phyloP scores from a whole-genome alignment of 2,113 vertebrate genomes.

The Nothobranchius kuhntae region DNA sequence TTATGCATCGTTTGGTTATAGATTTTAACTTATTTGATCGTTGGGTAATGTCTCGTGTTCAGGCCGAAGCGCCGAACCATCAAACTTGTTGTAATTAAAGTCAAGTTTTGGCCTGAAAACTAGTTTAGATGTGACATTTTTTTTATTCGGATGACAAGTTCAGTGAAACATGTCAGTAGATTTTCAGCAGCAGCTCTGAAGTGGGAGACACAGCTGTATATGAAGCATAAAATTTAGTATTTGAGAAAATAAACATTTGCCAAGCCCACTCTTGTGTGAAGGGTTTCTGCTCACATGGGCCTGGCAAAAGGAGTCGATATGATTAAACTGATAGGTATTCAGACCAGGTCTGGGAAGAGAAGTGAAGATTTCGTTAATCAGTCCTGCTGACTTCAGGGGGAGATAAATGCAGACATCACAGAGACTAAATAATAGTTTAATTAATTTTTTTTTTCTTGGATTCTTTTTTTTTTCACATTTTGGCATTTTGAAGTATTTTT shows the following conservation, averaged over 20 bases:
- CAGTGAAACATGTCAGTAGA: slow-evolving; percentile 45
- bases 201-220: slow-evolving; percentile 68
- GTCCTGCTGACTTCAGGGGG: slow-evolving; percentile 33
- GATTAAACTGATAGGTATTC: slow-evolving; percentile 66
- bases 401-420: slow-evolving; percentile 6
- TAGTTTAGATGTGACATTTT: slow-evolving; percentile 6
- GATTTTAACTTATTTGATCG: slow-evolving; percentile 57
- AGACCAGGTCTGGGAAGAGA: slow-evolving; percentile 23
- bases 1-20: slow-evolving; percentile 54
- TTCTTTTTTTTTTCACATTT: background rate
- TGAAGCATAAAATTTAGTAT: slow-evolving; percentile 69
- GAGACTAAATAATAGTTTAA: slow-evolving; percentile 12
- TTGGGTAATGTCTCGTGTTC: no score
- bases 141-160: slow-evolving; percentile 23
- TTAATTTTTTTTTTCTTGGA: slow-evolving; percentile 15
- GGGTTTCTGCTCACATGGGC: slow-evolving; percentile 48
- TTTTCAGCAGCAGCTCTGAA: slow-evolving; percentile 69
- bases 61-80: background rate
- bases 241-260: slow-evolving; percentile 76
- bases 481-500: no score
- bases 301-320: slow-evolving; percentile 61
- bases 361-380: slow-evolving; percentile 56
- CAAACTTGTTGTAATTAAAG: background rate
- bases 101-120: background rate
- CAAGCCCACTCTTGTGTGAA: slow-evolving; percentile 70